phyloP scores from a whole-genome alignment of 2,797 vertebrate species.

The Lates japonicus region DNA sequence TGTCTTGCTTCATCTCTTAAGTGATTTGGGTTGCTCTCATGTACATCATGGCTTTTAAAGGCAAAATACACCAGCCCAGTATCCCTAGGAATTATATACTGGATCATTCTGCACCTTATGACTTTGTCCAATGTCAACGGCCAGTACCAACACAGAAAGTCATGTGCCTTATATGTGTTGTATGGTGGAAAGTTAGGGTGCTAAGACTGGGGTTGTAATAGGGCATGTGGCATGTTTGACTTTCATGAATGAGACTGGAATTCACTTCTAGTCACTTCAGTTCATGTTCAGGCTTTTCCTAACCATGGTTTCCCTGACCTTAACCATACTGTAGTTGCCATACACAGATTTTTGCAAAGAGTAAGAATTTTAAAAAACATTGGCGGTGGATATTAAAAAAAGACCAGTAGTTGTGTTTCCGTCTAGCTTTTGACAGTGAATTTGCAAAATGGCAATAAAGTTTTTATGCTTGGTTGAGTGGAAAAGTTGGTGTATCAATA shows the following conservation, averaged over 20 bases:
- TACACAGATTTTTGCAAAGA: too few relatives aligned
- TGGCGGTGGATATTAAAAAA: neutral
- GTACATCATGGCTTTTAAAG: conserved; percentile 9
- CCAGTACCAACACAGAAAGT: neutral
- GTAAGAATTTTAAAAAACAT: neutral
- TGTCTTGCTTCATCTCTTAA: conserved; percentile 32
- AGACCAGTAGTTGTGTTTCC: neutral
- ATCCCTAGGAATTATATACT: neutral
- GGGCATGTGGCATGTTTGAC: neutral
- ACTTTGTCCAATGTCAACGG: neutral
- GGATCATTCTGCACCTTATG: neutral
- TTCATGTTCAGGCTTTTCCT: neutral
- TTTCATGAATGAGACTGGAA: neutral
- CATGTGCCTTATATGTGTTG: neutral
- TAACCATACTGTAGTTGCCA: too few relatives aligned
- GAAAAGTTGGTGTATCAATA: neutral
- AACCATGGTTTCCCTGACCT: neutral
- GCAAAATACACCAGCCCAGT: neutral
- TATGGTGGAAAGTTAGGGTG: neutral
- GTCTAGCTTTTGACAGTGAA: neutral
- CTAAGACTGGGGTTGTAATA: neutral
- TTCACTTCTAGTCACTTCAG: neutral
- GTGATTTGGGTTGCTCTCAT: conserved; percentile 26
- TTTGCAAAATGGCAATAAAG: neutral
- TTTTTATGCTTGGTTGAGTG: neutral